Conservation (phyloP, 2,113 vertebrate genomes). For the Hemiprocne comata region DNA sequence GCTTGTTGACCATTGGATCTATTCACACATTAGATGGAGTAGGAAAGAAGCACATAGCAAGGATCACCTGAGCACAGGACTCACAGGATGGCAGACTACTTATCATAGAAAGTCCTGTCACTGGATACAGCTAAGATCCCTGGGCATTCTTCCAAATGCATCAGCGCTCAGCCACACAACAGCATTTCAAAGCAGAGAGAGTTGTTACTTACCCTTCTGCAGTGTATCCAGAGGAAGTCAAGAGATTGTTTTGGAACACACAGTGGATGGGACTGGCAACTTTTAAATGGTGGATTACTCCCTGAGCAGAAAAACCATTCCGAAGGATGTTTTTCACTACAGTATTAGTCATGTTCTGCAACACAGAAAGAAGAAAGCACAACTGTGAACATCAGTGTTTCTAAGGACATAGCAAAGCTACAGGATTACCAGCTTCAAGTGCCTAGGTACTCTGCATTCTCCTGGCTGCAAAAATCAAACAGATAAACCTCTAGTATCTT, state of each 20-base stretch:
- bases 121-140: not conserved
- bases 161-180: not conserved
- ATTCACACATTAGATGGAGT: not conserved
- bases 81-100: not conserved
- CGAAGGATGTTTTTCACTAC: slow-evolving; percentile 77
- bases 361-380: not conserved
- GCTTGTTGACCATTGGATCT: not conserved
- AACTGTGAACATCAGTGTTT: not conserved
- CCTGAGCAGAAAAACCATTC: slow-evolving; percentile 56
- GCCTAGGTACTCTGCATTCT: not conserved
- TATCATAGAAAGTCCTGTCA: not conserved
- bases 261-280: slow-evolving; percentile 80
- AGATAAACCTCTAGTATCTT: not conserved
- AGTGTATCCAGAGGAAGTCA: slow-evolving; percentile 81
- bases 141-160: not conserved
- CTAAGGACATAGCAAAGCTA: not conserved
- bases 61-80: not conserved
- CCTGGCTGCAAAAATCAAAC: not conserved
- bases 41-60: not conserved
- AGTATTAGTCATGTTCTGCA: slow-evolving; percentile 82
- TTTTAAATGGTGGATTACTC: slow-evolving; percentile 49
- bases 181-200: not conserved
- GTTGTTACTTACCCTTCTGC: slow-evolving; percentile 75
- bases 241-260: slow-evolving; percentile 77
- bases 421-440: not conserved